A percentile compares a stretch with the other conserved stretches of the same genome.
Evolutionary conservation across 2,797 vertebrate species (phyloP).

Genomic region (Labeo calbasu): DNA sequence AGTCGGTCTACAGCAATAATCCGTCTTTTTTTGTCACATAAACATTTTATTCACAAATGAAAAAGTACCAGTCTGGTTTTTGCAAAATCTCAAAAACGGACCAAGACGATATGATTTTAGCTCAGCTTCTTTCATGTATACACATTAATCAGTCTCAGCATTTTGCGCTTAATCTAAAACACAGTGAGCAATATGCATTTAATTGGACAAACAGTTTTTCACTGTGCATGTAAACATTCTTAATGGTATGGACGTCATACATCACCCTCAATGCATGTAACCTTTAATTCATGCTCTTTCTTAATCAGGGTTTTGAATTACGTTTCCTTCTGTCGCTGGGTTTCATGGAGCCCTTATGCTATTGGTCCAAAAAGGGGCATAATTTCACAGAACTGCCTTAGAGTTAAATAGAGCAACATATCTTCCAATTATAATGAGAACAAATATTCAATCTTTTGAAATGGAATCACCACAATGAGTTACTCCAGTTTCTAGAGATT

Average conservation of each 20-base stretch:
- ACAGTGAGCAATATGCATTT: neutral
- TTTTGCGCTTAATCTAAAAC: neutral
- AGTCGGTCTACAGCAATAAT: neutral
- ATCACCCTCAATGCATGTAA: neutral
- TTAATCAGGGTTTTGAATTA: conserved; percentile 19
- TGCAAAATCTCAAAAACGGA: neutral
- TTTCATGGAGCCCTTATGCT: conserved; percentile 16
- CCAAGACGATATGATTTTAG: neutral
- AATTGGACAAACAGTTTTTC: neutral
- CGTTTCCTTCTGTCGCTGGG: conserved; percentile 15
- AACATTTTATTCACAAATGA: neutral
- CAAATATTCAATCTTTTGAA: conserved; percentile 44
- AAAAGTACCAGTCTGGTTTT: neutral
- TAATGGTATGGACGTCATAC: neutral
- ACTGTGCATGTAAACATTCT: neutral
- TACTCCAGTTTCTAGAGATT: conserved; percentile 43
- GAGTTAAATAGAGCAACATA: conserved; percentile 40
- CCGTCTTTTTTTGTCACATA: neutral
- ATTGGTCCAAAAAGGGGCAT: conserved; percentile 22
- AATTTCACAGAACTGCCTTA: conserved; percentile 23
- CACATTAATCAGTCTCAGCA: neutral
- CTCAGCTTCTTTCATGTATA: neutral
- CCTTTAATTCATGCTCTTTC: conserved; percentile 29
- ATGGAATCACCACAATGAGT: conserved; percentile 20
- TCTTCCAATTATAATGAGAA: conserved; percentile 52